A percentile compares a stretch with the other conserved stretches of the same genome.
phyloP scores from a whole-genome alignment of 30 jellyfish, hydroid and myxozoan genomes.

The Sanderia malayensis region DNA sequence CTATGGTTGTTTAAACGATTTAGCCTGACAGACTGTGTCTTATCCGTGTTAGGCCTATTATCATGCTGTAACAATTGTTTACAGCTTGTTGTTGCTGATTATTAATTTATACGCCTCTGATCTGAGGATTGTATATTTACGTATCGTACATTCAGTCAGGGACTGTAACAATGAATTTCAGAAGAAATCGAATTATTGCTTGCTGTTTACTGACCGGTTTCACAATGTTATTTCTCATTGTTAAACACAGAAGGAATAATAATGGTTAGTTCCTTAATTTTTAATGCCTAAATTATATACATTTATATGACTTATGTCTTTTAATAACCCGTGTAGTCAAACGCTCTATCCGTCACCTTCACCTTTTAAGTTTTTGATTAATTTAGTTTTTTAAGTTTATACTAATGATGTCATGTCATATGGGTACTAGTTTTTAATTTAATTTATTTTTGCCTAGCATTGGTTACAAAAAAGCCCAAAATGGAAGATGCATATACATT shows the following conservation, averaged over 20 bases:
- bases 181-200: not conserved
- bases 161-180: not conserved
- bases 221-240: not conserved
- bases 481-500: slow-evolving; percentile 49
- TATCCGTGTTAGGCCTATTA: too few relatives aligned
- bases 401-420: not conserved
- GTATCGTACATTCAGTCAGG: too few relatives aligned
- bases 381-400: not conserved
- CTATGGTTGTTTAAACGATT: too few relatives aligned
- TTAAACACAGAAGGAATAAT: not conserved
- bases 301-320: not conserved
- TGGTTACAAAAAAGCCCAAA: slow-evolving; percentile 3
- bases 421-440: not conserved
- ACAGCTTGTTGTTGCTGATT: too few relatives aligned
- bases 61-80: too few relatives aligned
- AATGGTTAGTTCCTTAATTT: not conserved
- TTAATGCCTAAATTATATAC: not conserved
- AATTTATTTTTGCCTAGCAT: too few relatives aligned
- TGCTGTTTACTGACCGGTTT: not conserved
- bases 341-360: not conserved
- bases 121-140: too few relatives aligned
- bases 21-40: too few relatives aligned
- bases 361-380: too few relatives aligned
- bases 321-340: too few relatives aligned
- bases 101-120: too few relatives aligned